phyloP scores from a whole-genome alignment of 2,797 vertebrate species.

The Scyliorhinus canicula region DNA sequence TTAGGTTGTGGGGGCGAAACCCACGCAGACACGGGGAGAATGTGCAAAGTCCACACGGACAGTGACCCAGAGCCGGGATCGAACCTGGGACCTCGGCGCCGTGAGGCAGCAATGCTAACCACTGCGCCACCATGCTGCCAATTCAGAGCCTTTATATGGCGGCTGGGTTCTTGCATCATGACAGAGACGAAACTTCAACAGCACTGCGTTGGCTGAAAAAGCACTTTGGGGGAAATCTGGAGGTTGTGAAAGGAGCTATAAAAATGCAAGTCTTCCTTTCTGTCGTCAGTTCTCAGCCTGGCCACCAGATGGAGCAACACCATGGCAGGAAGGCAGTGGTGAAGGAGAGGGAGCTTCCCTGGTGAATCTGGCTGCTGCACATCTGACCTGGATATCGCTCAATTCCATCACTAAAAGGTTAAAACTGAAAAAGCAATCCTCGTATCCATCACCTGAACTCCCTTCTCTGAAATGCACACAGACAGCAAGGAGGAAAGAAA shows the following conservation, averaged over 20 bases:
- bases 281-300: neutral
- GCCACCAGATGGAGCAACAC: conserved; percentile 21
- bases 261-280: neutral
- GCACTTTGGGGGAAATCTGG: too few relatives aligned
- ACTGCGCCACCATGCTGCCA: too few relatives aligned
- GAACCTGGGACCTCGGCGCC: too few relatives aligned
- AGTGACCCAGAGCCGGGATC: too few relatives aligned
- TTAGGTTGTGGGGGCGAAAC: too few relatives aligned
- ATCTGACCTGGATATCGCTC: neutral
- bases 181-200: neutral
- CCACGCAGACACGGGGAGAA: too few relatives aligned
- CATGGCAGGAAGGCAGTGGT: neutral
- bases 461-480: neutral
- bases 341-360: neutral
- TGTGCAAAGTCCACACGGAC: too few relatives aligned
- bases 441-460: neutral
- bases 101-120: too few relatives aligned
- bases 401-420: neutral
- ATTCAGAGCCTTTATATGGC: too few relatives aligned
- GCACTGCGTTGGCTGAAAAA: neutral
- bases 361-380: neutral
- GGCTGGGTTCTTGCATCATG: neutral
- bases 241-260: neutral
- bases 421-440: neutral
- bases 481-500: neutral